These are phyloP conservation scores for Probosciger aterrimus DNA, from an alignment of 2,113 vertebrate genomes.

Conservation along the genomic window DNA sequence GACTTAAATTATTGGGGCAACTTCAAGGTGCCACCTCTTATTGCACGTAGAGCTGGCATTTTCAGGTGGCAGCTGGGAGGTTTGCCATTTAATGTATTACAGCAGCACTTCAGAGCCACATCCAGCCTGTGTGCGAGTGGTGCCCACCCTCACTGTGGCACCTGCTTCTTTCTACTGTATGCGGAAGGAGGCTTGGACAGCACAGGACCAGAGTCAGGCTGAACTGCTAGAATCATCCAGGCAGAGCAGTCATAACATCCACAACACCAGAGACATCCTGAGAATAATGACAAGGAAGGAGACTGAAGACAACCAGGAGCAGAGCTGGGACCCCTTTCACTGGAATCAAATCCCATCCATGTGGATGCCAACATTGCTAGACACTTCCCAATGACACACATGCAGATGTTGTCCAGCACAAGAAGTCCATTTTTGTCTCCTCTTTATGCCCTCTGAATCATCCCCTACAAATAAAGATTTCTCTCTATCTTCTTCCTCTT, in stretches of 20 bases:
- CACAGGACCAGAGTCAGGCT: not conserved
- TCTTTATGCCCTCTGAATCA: not conserved
- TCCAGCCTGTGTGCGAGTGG: not conserved
- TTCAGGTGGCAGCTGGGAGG: not conserved
- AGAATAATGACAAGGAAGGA: not conserved
- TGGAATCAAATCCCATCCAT: not conserved
- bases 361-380: not conserved
- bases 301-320: not conserved
- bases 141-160: not conserved
- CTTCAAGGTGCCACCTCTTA: not conserved
- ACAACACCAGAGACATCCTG: not conserved
- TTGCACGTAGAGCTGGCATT: not conserved
- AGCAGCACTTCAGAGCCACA: not conserved
- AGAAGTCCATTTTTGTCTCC: not conserved
- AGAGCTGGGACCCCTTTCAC: not conserved
- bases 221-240: not conserved
- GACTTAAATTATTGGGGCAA: not conserved
- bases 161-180: not conserved
- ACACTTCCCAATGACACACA: fast-evolving
- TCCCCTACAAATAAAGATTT: not conserved
- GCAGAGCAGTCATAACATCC: not conserved
- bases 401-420: not conserved
- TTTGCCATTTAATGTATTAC: not conserved
- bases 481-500: not conserved
- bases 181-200: fast-evolving